Base-by-base conservation (phyloP, 2,113 vertebrate genomes). In the Alexandromys fortis region DNA sequence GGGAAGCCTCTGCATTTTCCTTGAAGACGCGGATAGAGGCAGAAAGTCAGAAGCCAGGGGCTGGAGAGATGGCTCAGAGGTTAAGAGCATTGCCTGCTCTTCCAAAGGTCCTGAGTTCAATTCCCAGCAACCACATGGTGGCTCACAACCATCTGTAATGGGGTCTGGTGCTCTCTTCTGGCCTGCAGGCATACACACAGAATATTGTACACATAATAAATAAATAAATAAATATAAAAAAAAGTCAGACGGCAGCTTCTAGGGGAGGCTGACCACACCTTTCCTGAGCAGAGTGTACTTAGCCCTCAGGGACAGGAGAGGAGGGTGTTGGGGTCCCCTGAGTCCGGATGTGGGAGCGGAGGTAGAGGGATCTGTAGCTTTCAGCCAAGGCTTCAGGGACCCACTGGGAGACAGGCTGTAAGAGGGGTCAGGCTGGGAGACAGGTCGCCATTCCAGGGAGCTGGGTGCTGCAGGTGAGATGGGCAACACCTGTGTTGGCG, bases 11-110 rank as follows among this genome's bases (percentile, higher is more conserved):
- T 24, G 92, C 38, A 3, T 7, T 33, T 16, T 17, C 10, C 67
- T 52, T 35, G 42, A 30, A 33, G 77, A 78, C 0, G 0, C 11
- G 0, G 0, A 1, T 14, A 28, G 3, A 7, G 90, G 45, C 0
- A 0, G n/a, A 58, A 6, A 38, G 52, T 12, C 82, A 9, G 58
- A 38, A 65, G 85, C 90, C 26, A 45, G 85, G 45, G 45, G 45
- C 45, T 45, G 45, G 45, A 45, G 45, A 45, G 45, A 45, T 45
- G 45, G 45, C 45, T 45, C 45, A 45, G 45, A 45, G 45, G 45
- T 45, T 45, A 45, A 45, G 45, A 45, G 45, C 45, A 45, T 45
- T 45, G 45, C 45, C 45, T 45, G 45, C 45, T 45, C 45, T 45
- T 45, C 45, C 45, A 45, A 45, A 45, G 45, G 45, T 45, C 45